Percentiles rank a stretch among this genome's conserved stretches.
Evolutionary conservation across 2,113 vertebrate species (phyloP).

Genomic region (Actinemys pallida): DNA sequence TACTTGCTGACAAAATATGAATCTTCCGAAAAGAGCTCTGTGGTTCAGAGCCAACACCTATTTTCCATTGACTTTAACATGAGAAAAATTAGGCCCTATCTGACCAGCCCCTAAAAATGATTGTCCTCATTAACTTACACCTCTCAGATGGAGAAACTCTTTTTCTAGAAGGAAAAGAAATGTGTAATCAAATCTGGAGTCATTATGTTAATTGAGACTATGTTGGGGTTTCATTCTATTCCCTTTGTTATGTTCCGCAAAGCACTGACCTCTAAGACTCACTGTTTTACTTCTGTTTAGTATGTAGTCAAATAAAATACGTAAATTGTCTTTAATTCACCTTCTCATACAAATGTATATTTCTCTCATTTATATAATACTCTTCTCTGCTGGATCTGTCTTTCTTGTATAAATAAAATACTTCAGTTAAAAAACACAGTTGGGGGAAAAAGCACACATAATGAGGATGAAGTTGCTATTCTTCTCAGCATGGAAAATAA

Average conservation of each 20-base stretch:
- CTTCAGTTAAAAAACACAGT: rapidly evolving
- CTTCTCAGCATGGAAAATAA: not conserved
- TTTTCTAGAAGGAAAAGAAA: not conserved
- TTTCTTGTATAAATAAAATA: not conserved
- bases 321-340: not conserved
- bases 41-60: not conserved
- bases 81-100: not conserved
- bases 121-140: not conserved
- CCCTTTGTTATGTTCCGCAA: not conserved
- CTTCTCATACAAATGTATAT: rapidly evolving
- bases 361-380: rapidly evolving
- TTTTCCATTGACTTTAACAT: not conserved
- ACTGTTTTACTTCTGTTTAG: not conserved
- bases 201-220: not conserved
- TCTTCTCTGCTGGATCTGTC: not conserved
- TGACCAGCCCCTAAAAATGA: not conserved
- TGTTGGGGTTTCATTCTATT: not conserved
- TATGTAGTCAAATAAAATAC: not conserved
- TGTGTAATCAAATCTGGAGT: not conserved
- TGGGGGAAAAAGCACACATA: not conserved
- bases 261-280: not conserved
- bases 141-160: not conserved
- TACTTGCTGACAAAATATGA: not conserved
- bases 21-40: not conserved
- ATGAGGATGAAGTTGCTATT: not conserved